Evolutionary conservation across 30 jellyfish, hydroid and myxozoan species (phyloP), one percentile per base, ranked within the genome.

Genomic region (Aurelia aurita): DNA sequence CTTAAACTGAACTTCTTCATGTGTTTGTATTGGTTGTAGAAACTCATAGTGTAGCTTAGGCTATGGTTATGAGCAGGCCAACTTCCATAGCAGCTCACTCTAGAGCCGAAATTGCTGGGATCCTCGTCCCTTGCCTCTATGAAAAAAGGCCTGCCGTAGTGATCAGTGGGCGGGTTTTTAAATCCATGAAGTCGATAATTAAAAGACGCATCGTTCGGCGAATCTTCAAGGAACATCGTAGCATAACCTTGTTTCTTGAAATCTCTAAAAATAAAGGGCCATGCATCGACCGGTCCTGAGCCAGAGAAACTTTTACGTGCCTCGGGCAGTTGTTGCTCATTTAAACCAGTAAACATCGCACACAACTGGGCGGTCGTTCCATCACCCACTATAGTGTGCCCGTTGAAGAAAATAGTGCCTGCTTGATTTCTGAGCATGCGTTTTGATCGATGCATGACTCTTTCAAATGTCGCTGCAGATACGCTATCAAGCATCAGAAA

Each of bases 221-320:
- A 69, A 58, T 84, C 96, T 74, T 90, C 97, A 11, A 60, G 18
- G 31, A 26, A 90, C 78, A 73, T 21, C 0, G 97, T 90, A 4
- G 53, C 73, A 58, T 82, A 90, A 0, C 97, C 97, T 6, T 54
- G 49, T 44, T 71, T 66, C 35, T 72, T 66, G 53, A 82, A 74
- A 28, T 83, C 91, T 64, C 84, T 90, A 62, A 83, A 90, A 20
- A 90, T 90, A 45, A 77, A 76, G 19, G 96, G 96, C 96, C 96
- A 87, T 23, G 46, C 47, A 77, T 87, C 96, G 47, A 87, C 86
- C 0, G 91, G 62, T 43, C 39, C 54, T 14, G 87, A 39, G 43
- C 45, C 39, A 19, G 45, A 3, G 51, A 66, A 45, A 26, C 91
- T 80, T 14, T 28, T 18, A n/a, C 96, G 64, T 34, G 91, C 87